Evolutionary conservation across 2,888 invertebrate genomes (phyloP), one percentile per base, ranked within the genome.

Genomic region (Linyphia triangularis): DNA sequence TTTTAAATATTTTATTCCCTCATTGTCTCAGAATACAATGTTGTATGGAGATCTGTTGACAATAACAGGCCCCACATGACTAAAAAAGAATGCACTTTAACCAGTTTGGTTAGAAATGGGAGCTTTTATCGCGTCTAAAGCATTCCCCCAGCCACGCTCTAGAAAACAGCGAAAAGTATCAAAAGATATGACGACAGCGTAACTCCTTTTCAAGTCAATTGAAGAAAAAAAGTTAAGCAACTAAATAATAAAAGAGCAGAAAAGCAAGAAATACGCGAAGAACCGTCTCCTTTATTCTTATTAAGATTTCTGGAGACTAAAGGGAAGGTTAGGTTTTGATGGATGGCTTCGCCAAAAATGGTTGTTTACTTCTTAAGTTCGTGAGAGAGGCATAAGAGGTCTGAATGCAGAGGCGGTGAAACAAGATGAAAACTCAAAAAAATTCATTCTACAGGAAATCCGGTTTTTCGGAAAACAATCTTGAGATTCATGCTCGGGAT

Each of bases 301-400:
- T 59, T 70, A 51, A 51, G 16, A 24, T 19, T 70, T 22, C 43
- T 70, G 33, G 40, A 33, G 13, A 70, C 24, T 70, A 5, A 61
- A 51, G 37, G 26, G 40, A 72, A 72, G 70, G 16, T 33, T 40
- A 72, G 43, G 24, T 72, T 70, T 67, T 79, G 78, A 79, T 79
- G 78, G 78, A 79, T 79, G 51, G 40, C 51, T 30, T 26, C 22
- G n/a, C 24, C 57, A 51, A 51, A 51, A 51, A 51, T n/a, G 33
- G 5, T 6, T 33, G 33, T 77, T 63, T 40, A 63, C 77, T 77
- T 63, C 22, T n/a, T 5, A 51, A 51, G 51, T 51, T 51, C 51
- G n/a, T 16, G n/a, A 51, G 51, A 1, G 40, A 51, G 51, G 13
- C 51, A n/a, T 51, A 51, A 51, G 1, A 51, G 51, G n/a, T 51